A percentile compares a stretch with the other conserved stretches of the same genome.
Conservation (phyloP, 2,888 invertebrate species). For the Coronaproctus castanopsis region DNA sequence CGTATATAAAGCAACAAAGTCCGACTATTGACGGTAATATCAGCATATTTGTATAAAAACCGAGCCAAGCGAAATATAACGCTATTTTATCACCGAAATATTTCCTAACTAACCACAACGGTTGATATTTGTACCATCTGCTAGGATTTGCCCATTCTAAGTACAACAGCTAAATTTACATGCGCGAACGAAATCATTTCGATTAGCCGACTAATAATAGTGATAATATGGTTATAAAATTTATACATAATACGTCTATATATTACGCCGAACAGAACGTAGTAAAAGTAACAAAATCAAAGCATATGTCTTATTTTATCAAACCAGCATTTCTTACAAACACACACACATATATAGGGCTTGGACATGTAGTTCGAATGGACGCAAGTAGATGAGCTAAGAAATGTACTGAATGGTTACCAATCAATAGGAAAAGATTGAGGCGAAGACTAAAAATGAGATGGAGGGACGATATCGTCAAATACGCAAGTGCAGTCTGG, state of each 20-base stretch:
- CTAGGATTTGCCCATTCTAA: slow-evolving; percentile 78
- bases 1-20: slow-evolving; percentile 67
- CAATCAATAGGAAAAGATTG: too few relatives aligned
- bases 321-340: too few relatives aligned
- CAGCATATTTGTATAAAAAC: slow-evolving; percentile 77
- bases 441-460: too few relatives aligned
- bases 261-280: slow-evolving; percentile 1
- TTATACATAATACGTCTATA: neutral
- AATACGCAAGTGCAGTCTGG: too few relatives aligned
- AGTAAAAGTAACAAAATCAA: neutral
- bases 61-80: slow-evolving; percentile 80
- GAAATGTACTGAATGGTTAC: too few relatives aligned
- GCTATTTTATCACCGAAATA: slow-evolving; percentile 87
- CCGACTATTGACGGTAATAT: slow-evolving; percentile 73
- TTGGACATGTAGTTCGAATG: too few relatives aligned
- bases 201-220: neutral
- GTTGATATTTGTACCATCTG: slow-evolving; percentile 83
- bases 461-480: too few relatives aligned
- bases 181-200: neutral
- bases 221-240: neutral
- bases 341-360: too few relatives aligned
- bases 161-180: slow-evolving; percentile 52
- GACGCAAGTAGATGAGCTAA: too few relatives aligned
- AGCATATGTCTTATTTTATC: too few relatives aligned
- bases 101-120: slow-evolving; percentile 63